phyloP scores from a whole-genome alignment of 2,113 vertebrate species.

The Eublepharis macularius region DNA sequence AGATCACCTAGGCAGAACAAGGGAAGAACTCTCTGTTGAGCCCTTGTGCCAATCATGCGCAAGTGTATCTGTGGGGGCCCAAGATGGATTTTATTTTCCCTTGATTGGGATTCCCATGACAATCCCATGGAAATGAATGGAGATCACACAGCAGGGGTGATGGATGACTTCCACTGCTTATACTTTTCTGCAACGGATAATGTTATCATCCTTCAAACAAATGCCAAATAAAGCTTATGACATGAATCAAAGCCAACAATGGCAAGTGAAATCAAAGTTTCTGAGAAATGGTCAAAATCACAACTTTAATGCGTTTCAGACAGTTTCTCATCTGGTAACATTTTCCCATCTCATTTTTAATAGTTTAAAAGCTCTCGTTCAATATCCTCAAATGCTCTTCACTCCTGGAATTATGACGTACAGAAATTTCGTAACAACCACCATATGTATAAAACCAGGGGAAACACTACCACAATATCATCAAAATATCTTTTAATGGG shows the following conservation, averaged over 20 bases:
- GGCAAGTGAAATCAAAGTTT: conserved; percentile 37
- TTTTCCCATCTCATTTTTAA: conserved; percentile 71
- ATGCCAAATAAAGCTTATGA: conserved; percentile 38
- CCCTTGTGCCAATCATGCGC: too few species aligned
- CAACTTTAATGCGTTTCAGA: conserved; percentile 71
- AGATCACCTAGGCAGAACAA: too few species aligned
- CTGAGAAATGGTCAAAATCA: conserved; percentile 22
- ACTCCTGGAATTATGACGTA: conserved; percentile 67
- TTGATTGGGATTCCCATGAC: not conserved
- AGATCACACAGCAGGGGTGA: not conserved
- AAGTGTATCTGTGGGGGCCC: too few species aligned
- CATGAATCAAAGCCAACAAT: conserved; percentile 43
- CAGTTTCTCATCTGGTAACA: conserved; percentile 74
- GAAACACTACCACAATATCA: conserved; percentile 20
- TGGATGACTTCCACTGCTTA: not conserved
- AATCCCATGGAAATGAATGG: not conserved
- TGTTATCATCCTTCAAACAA: not conserved
- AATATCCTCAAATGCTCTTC: conserved; percentile 72
- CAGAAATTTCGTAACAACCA: conserved; percentile 70
- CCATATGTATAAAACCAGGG: conserved; percentile 35
- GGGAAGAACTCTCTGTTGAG: too few species aligned
- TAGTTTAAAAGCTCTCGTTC: conserved; percentile 65
- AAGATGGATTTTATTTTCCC: too few species aligned
- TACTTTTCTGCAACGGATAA: not conserved
- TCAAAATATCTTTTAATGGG: conserved; percentile 39